These are phyloP conservation scores for Caenorhabditis plicata DNA, from an alignment of 2,888 invertebrate species.

Conservation along the genomic window DNA sequence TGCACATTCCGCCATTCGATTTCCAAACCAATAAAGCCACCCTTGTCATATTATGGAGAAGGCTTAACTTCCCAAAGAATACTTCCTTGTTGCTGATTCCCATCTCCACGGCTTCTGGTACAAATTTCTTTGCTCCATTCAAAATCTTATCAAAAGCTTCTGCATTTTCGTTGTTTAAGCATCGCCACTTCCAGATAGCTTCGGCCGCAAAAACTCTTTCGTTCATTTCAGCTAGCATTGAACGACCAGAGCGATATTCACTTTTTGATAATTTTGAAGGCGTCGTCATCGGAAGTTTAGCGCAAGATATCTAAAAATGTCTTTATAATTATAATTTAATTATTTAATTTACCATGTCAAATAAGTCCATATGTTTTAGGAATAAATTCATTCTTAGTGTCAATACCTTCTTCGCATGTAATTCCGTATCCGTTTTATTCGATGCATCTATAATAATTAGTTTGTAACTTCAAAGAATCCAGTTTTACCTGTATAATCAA, in stretches of 20 bases:
- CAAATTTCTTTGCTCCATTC: conserved; percentile 4
- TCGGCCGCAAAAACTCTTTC: conserved; percentile 17
- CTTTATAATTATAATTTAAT: conserved; percentile 1
- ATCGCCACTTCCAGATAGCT: conserved; percentile 19
- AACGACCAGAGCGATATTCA: not conserved
- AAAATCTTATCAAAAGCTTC: conserved; percentile 13
- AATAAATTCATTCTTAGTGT: conserved; percentile 19
- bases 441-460: conserved; percentile 7
- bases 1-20: too few relatives aligned
- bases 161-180: conserved; percentile 7
- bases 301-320: too few relatives aligned
- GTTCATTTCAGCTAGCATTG: conserved; percentile 14
- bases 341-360: conserved; percentile 3
- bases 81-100: conserved; percentile 25
- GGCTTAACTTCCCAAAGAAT: conserved; percentile 15
- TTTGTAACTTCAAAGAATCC: not conserved
- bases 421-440: conserved; percentile 27
- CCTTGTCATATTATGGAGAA: conserved; percentile 17
- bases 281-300: too few relatives aligned
- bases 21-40: too few relatives aligned
- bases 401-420: conserved; percentile 23
- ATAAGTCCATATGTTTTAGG: conserved; percentile 26
- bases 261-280: too few relatives aligned
- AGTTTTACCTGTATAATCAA: conserved; percentile 11
- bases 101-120: conserved; percentile 17